phyloP scores from a whole-genome alignment of 1,140 invertebrate genomes.

The Drosophila setifemur region DNA sequence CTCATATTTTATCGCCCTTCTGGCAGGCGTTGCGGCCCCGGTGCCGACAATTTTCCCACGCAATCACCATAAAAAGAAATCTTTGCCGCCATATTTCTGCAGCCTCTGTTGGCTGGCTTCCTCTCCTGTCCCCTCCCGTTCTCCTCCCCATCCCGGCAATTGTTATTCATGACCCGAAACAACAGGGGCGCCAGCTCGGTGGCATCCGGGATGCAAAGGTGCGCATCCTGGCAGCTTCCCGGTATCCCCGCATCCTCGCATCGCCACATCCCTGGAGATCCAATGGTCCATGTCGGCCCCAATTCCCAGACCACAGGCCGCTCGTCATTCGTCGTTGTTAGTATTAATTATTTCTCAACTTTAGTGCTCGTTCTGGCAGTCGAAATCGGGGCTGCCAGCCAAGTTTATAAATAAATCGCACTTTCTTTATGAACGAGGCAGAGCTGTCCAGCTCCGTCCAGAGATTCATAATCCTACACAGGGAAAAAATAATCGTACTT shows the following conservation, averaged over 20 bases:
- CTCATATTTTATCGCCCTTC: slow-evolving; percentile 60
- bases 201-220: slow-evolving; percentile 22
- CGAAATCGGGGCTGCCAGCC: slow-evolving; percentile 1
- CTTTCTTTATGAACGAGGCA: slow-evolving; percentile 22
- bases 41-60: slow-evolving; percentile 61
- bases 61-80: slow-evolving; percentile 71
- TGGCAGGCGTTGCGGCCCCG: slow-evolving; percentile 26
- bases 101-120: not conserved
- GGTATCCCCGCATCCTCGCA: not conserved
- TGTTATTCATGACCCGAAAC: slow-evolving; percentile 66
- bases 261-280: slow-evolving; percentile 1
- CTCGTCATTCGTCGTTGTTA: slow-evolving; percentile 48
- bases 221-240: slow-evolving; percentile 12
- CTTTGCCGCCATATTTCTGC: slow-evolving; percentile 57
- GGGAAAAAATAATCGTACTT: not conserved
- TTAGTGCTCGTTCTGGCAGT: slow-evolving; percentile 8
- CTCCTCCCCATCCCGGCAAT: slow-evolving; percentile 38
- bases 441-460: not conserved
- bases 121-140: not conserved
- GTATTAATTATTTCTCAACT: slow-evolving; percentile 74
- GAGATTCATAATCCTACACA: not conserved
- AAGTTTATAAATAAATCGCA: slow-evolving; percentile 68
- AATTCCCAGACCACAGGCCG: slow-evolving; percentile 20
- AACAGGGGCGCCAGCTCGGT: slow-evolving; percentile 8
- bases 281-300: not conserved